Evolutionary conservation across 2,888 invertebrate genomes (phyloP).

Genomic region (Lasioglossum vierecki): DNA sequence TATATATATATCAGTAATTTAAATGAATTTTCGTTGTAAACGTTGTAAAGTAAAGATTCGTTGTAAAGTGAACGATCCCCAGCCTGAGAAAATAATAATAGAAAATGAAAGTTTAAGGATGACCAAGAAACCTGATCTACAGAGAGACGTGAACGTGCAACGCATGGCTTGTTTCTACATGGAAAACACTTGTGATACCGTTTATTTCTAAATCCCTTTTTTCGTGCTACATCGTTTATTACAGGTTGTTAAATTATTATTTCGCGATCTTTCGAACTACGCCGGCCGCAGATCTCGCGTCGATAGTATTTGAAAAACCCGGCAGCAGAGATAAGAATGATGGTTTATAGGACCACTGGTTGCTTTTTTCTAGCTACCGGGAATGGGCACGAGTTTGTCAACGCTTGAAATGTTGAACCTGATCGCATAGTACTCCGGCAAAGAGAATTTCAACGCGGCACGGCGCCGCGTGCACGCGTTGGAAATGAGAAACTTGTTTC

Average conservation of each 20-base stretch:
- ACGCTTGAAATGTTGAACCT: slow-evolving; percentile 44
- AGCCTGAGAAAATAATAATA: neutral
- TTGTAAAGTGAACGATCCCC: neutral
- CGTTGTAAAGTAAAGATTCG: too few species aligned
- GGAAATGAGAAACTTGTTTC: slow-evolving; percentile 53
- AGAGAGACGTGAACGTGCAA: neutral
- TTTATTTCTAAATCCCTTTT: neutral
- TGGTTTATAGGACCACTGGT: slow-evolving; percentile 38
- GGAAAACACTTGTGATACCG: neutral
- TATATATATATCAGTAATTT: too few species aligned
- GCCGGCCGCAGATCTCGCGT: neutral
- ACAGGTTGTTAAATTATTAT: slow-evolving; percentile 18
- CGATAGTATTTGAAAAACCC: slow-evolving; percentile 26
- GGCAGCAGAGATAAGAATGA: slow-evolving; percentile 27
- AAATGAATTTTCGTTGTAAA: neutral
- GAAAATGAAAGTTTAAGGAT: slow-evolving; percentile 10
- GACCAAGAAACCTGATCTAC: slow-evolving; percentile 4
- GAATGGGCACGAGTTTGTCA: slow-evolving; percentile 29
- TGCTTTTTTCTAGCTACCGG: slow-evolving; percentile 12
- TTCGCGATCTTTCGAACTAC: neutral
- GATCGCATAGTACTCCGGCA: slow-evolving; percentile 21
- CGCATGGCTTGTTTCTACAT: neutral
- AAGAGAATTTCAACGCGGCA: slow-evolving; percentile 14
- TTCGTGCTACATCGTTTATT: neutral
- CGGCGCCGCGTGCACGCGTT: slow-evolving; percentile 2